These are phyloP conservation scores for Nibea albiflora DNA, from an alignment of 2,113 vertebrate species.

Conservation along the genomic window DNA sequence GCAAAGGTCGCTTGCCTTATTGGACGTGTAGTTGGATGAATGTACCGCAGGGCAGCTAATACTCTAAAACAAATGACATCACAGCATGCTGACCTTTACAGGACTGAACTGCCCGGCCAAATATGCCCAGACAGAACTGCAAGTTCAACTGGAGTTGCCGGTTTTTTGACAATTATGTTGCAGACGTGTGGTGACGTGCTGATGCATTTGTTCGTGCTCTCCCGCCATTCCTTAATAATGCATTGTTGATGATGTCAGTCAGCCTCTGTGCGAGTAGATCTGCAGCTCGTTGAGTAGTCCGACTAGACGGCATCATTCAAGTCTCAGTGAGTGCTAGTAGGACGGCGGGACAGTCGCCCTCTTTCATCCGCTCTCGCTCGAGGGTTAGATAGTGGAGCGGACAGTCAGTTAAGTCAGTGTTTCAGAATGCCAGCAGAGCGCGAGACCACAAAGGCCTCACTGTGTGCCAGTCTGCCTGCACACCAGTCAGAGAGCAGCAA, in stretches of 20 bases:
- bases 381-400: conserved; percentile 26
- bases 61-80: neutral
- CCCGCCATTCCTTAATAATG: neutral
- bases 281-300: conserved; percentile 18
- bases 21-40: neutral
- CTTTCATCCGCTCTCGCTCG: conserved; percentile 40
- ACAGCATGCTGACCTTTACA: neutral
- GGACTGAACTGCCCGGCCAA: neutral
- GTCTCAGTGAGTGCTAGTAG: conserved; percentile 15
- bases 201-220: neutral
- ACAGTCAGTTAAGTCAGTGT: conserved; percentile 26
- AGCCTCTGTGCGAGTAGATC: neutral
- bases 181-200: neutral
- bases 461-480: conserved; percentile 38
- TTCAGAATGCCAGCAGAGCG: conserved; percentile 32
- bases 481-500: neutral
- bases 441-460: conserved; percentile 47
- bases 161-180: neutral
- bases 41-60: neutral
- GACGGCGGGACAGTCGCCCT: conserved; percentile 44
- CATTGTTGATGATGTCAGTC: neutral
- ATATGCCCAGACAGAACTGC: neutral
- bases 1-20: neutral
- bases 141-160: too few species aligned
- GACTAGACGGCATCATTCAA: conserved; percentile 20